phyloP scores from a whole-genome alignment of 2,888 invertebrate genomes.

The Achlya flavicornis region DNA sequence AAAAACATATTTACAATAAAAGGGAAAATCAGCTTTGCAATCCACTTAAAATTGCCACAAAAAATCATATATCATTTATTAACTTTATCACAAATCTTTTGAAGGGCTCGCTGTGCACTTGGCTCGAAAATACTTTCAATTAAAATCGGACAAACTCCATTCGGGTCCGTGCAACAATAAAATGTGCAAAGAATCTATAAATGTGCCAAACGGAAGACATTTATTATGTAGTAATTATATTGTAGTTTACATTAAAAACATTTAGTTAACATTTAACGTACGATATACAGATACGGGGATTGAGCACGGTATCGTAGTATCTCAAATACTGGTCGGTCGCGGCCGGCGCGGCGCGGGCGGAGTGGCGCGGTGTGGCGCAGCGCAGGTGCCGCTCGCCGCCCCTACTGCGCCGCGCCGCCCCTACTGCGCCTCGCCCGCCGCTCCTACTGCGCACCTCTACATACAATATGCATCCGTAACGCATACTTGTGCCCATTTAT shows the following conservation, averaged over 20 bases:
- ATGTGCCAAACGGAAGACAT: conserved; percentile 84
- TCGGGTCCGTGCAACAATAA: conserved; percentile 65
- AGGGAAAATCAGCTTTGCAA: conserved; percentile 78
- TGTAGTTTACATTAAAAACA: conserved; percentile 85
- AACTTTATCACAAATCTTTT: conserved; percentile 78
- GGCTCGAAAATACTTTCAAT: conserved; percentile 55
- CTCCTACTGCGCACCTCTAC: conserved; percentile 3
- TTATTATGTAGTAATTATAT: conserved; percentile 94
- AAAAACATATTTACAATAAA: conserved; percentile 77
- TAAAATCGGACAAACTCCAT: conserved; percentile 50
- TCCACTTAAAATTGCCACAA: conserved; percentile 70
- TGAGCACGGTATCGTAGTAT: conserved; percentile 77
- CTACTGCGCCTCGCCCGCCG: neutral
- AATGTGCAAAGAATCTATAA: conserved; percentile 78
- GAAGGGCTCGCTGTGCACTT: conserved; percentile 79
- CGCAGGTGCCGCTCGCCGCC: no score
- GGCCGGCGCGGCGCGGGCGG: neutral
- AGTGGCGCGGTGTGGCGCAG: no score
- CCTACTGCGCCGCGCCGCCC: neutral
- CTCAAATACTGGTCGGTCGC: conserved; percentile 66
- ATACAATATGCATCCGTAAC: conserved; percentile 27
- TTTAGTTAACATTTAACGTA: conserved; percentile 75
- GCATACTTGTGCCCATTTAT: conserved; percentile 34
- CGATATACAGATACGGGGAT: conserved; percentile 79
- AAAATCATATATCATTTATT: conserved; percentile 57